Base-by-base conservation (phyloP, 2,113 vertebrate genomes). In the Centrocercus urophasianus region DNA sequence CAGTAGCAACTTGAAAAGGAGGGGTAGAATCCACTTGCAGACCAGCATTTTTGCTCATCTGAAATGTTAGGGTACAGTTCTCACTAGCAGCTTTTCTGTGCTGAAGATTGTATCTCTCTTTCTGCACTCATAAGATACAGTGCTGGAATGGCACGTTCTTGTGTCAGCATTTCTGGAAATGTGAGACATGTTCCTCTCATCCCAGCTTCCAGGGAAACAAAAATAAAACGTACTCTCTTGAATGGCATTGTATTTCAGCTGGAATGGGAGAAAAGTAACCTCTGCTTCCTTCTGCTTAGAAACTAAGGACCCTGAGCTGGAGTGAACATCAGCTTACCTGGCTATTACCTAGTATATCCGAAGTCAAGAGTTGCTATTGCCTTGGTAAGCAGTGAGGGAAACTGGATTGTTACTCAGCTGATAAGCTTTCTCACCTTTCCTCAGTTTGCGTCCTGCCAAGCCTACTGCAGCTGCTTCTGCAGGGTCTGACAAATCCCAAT, bases 261-360 rank as follows among this genome's bases (percentile, higher is more conserved):
- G 40, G 28, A 71, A 22, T 36, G 32, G 60, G 80, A 86, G 36
- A 54, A n/a, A n/a, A 43, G 64, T 76, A 88, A 57, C 73, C 38
- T 56, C 27, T 52, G 4, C 38, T 27, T 63, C 14, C 16, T 36
- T 85, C 50, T 86, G 50, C 45, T 45, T 81, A 40, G 67, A 65
- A 92, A 54, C 69, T 47, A 14, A 45, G 45, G 90, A 69, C 13
- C 36, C 42, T 40, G 71, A 76, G 56, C 61, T 90, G 77, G 83
- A 88, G 86, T 79, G 73, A 79, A 38, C 57, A n/a, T 59, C 25
- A 25, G 34, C 94, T 94, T 93, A 63, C 75, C 82, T 92, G 82
- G 70, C 83, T 59, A 85, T 87, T 60, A 64, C 71, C 72, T 88
- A 59, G 87, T 20, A 80, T 83, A 43, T 40, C 71, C 3, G 17